Evolutionary conservation across 2,113 vertebrate genomes (phyloP), one percentile per base, ranked within the genome.

Genomic region (Triplophysa rosa): DNA sequence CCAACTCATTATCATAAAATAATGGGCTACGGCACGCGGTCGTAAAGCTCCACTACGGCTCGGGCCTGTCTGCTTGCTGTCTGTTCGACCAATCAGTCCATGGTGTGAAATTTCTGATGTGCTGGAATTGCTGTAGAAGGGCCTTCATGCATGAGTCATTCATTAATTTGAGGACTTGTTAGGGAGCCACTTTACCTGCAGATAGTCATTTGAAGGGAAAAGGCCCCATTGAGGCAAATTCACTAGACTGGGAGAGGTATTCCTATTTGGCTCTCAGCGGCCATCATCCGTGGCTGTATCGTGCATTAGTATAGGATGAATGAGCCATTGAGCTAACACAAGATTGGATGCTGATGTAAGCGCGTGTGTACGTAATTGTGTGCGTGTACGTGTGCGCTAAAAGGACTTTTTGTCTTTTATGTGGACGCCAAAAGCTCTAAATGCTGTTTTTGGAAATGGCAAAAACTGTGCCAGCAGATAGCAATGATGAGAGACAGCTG

Each of bases 1-100:
- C 76, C 80, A 63, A 80, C 87, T 91, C 86, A 90, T 93, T 92
- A 91, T 90, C 91, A 90, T 93, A 89, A 92, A 89, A 91, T 92
- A 93, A 92, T 88, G 86, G 87, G 86, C 84, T 84, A 83, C 75
- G 80, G 88, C 84, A 88, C 87, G 74, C 85, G 80, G 59, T 59
- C 80, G 69, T 82, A 81, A 78, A 86, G 78, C 67, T 67, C 26
- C 42, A 29, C 66, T 81, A 61, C 29, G 61, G 26, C 83, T 74
- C 79, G 42, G 67, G 65, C 68, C 54, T 59, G 59, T 72, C 75
- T 77, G 59, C 77, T 67, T 68, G 23, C 77, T 62, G 40, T 47
- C 69, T 80, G 82, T 78, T 80, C 64, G 79, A 67, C 81, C 64
- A 76, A 64, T 81, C 80, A 74, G 67, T 85, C 67, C 21, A 66